Conservation (phyloP, 1,140 invertebrate species). For the Neotoxoptera formosana region DNA sequence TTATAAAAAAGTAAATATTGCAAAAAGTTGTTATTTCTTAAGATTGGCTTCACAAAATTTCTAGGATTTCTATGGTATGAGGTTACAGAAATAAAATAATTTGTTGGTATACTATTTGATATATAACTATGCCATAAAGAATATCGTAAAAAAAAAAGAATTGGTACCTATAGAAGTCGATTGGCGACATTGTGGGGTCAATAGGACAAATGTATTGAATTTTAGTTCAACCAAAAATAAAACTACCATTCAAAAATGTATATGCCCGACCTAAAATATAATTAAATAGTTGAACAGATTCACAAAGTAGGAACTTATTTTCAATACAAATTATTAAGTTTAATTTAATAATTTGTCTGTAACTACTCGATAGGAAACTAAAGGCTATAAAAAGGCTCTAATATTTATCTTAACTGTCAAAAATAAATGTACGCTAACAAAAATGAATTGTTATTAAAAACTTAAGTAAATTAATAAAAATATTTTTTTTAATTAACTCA, state of each 20-base stretch:
- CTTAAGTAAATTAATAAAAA: background rate
- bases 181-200: background rate
- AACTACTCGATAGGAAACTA: background rate
- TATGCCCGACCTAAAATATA: background rate
- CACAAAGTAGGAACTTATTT: background rate
- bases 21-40: background rate
- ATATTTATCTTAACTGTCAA: background rate
- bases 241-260: background rate
- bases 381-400: background rate
- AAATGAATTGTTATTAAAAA: background rate
- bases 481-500: background rate
- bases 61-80: background rate
- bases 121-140: background rate
- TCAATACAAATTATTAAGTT: background rate
- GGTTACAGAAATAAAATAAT: background rate
- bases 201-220: conserved; percentile 8
- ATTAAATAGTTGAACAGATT: background rate
- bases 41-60: background rate
- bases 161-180: background rate
- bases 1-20: background rate
- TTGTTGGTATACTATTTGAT: background rate
- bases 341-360: background rate
- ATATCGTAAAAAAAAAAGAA: background rate
- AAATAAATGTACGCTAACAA: background rate
- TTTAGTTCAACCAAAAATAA: conserved; percentile 23